Percentiles rank a stretch among this genome's conserved stretches.
These are phyloP conservation scores for Drosophila mimica DNA, from an alignment of 2,888 invertebrate species.

Conservation along the genomic window DNA sequence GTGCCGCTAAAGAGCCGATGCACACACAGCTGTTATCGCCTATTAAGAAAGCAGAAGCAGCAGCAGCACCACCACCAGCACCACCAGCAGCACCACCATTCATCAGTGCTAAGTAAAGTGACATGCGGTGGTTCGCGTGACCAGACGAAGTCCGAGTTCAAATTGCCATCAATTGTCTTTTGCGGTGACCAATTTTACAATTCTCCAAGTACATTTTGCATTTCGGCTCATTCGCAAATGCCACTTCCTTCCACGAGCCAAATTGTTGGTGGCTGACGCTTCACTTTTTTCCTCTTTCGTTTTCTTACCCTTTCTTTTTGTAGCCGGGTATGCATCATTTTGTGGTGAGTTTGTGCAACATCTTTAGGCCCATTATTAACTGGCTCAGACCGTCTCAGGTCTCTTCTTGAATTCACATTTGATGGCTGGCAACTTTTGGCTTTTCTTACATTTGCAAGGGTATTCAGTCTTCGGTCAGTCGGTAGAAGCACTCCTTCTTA, in stretches of 20 bases:
- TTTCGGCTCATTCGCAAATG: background rate
- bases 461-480: background rate
- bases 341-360: background rate
- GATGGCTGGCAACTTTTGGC: background rate
- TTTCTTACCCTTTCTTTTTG: background rate
- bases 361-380: background rate
- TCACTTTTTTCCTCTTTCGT: conserved; percentile 14
- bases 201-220: background rate
- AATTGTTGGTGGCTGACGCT: conserved; percentile 32
- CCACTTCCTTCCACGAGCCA: conserved; percentile 35
- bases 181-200: conserved; percentile 11
- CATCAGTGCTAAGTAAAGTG: background rate
- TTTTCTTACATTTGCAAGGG: background rate
- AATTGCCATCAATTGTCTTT: conserved; percentile 46
- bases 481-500: no score
- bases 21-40: conserved; percentile 49
- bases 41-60: background rate
- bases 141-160: conserved; percentile 64
- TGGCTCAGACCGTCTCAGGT: background rate
- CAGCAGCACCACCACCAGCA: background rate
- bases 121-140: conserved; percentile 36
- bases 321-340: background rate
- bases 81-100: no score
- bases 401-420: background rate
- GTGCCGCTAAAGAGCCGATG: conserved; percentile 13